Evolutionary conservation across 2,113 vertebrate genomes (phyloP), one percentile per base, ranked within the genome.

Genomic region (Tyto alba): DNA sequence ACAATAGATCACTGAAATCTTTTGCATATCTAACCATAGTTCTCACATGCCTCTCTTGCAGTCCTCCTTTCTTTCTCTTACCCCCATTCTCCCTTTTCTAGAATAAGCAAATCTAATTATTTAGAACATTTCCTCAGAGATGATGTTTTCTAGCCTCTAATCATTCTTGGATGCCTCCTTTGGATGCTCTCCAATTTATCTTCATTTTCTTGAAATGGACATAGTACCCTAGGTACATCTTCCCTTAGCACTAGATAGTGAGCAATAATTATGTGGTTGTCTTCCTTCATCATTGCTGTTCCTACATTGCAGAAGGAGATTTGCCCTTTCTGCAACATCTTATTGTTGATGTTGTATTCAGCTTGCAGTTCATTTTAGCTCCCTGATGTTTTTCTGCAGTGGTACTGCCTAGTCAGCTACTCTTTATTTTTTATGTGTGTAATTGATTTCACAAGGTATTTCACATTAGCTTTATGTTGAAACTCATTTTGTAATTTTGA

Each of bases 101-200:
- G 83, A 92, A 90, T 80, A 93, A 92, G 59, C 45, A 95, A 95
- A 92, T 90, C 85, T 92, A 94, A 94, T 95, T 96, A 94, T 90
- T 92, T 90, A 86, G 75, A 93, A 60, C 50, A 90, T 85, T 88
- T 95, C 88, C 92, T 93, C 55, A 74, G 88, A 93, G 94, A 32
- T 41, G 36, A 72, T 85, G 50, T 76, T 96, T 97, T 90, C 75
- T 48, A 94, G 27, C 53, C 19, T 93, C 53, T 93, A 91, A 93
- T 95, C n/a, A 76, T 73, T 84, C 50, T 82, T 73, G 41, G 60
- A 69, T 88, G 27, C 68, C 79, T 91, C 63, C 30, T 79, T 93
- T 93, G 85, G 55, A 85, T 93, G 86, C 67, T 64, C 27, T 93
- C 21, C 25, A 95, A 95, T 83, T 94, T 93, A 79, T 92, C 82